Percentiles rank a stretch among this genome's conserved stretches.
Conservation (phyloP, 2,888 invertebrate species). For the Metopia argyrocephala region DNA sequence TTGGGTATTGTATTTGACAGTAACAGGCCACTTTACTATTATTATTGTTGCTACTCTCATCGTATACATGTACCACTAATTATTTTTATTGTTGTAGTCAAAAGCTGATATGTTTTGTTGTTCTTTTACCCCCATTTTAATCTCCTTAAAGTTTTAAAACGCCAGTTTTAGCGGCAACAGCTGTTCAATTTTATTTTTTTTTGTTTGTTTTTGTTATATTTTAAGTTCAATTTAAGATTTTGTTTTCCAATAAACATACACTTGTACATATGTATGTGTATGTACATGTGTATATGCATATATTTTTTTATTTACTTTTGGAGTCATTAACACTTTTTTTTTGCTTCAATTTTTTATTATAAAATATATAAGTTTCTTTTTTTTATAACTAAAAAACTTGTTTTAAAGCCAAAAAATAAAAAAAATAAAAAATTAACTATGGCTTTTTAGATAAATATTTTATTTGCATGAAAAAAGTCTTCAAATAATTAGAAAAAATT, state of each 20-base stretch:
- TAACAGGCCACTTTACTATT: no score
- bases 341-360: neutral
- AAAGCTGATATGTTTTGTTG: conserved; percentile 20
- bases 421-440: no score
- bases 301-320: neutral
- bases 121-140: conserved; percentile 7
- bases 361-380: neutral
- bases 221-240: conserved; percentile 26
- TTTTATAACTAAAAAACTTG: neutral
- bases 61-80: neutral
- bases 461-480: neutral
- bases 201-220: conserved; percentile 20
- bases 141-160: conserved; percentile 43
- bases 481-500: neutral
- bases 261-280: no score
- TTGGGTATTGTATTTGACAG: neutral
- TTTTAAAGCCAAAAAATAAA: neutral
- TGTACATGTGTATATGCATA: no score
- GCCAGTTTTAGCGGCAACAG: conserved; percentile 27
- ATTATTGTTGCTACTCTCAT: neutral
- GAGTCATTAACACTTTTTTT: neutral
- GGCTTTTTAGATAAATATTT: no score
- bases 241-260: no score
- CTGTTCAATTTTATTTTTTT: conserved; percentile 14
- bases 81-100: neutral